These are phyloP conservation scores for Cephalopachus bancanus DNA, from an alignment of 2,797 vertebrate species.

Conservation along the genomic window DNA sequence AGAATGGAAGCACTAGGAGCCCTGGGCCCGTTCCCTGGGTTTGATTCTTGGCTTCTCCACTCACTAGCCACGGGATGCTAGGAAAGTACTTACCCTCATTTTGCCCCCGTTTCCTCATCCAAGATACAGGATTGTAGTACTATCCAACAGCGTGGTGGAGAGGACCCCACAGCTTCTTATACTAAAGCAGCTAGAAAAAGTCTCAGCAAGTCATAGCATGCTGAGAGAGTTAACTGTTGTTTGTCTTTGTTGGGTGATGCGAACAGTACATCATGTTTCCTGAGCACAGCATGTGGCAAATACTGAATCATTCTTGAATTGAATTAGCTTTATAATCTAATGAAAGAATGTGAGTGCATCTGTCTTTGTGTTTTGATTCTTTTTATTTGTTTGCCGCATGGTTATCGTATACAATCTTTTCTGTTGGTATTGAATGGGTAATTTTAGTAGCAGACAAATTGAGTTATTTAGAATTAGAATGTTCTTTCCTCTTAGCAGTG, in stretches of 20 bases:
- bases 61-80: neutral
- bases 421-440: slow-evolving; percentile 67
- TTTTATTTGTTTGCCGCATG: slow-evolving; percentile 59
- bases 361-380: slow-evolving; percentile 69
- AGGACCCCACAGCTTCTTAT: neutral
- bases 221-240: neutral
- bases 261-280: neutral
- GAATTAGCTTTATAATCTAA: slow-evolving; percentile 59
- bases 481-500: slow-evolving; percentile 51
- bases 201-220: neutral
- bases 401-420: slow-evolving; percentile 61
- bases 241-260: neutral
- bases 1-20: neutral
- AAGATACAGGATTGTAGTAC: neutral
- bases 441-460: slow-evolving; percentile 73
- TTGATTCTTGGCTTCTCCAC: neutral
- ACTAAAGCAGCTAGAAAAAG: neutral
- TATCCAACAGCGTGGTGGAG: neutral
- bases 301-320: slow-evolving; percentile 64
- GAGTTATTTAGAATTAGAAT: slow-evolving; percentile 72
- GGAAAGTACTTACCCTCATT: neutral
- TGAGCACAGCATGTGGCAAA: slow-evolving; percentile 59
- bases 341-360: slow-evolving; percentile 58
- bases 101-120: neutral
- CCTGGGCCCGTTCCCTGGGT: neutral